These are phyloP conservation scores for Alectura lathami DNA, from an alignment of 2,113 vertebrate species.

Conservation along the genomic window DNA sequence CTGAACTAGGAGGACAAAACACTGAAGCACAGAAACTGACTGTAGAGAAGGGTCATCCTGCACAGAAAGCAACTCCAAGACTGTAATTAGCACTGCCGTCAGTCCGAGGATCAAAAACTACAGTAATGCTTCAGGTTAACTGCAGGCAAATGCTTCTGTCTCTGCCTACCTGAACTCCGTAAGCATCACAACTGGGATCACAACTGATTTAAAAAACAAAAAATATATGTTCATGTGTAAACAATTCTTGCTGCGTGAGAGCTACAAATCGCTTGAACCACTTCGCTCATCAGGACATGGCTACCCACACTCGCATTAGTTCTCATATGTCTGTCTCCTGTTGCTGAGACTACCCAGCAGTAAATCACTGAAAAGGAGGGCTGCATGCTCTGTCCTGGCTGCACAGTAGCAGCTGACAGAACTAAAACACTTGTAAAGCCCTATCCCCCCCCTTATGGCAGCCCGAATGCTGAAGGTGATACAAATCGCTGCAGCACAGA, in stretches of 20 bases:
- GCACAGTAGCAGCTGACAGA: accelerated
- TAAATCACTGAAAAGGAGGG: background rate
- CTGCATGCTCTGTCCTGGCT: background rate
- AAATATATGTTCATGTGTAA: background rate
- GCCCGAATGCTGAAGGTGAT: background rate
- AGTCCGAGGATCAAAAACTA: background rate
- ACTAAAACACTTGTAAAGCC: background rate
- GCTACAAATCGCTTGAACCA: background rate
- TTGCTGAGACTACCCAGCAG: background rate
- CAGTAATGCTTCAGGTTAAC: background rate
- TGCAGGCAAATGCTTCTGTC: background rate
- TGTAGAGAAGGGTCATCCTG: background rate
- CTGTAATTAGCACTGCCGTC: background rate
- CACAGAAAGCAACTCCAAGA: background rate
- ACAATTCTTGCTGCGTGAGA: background rate
- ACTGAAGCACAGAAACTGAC: background rate
- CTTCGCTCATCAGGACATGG: background rate
- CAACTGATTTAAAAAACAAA: background rate
- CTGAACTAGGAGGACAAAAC: background rate
- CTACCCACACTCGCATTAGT: background rate
- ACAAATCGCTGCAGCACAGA: background rate
- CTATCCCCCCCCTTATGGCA: background rate
- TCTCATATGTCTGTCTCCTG: background rate
- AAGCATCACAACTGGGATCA: background rate
- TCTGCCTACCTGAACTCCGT: background rate